phyloP scores from a whole-genome alignment of 1,140 invertebrate genomes.

The Globodera ellingtonae region DNA sequence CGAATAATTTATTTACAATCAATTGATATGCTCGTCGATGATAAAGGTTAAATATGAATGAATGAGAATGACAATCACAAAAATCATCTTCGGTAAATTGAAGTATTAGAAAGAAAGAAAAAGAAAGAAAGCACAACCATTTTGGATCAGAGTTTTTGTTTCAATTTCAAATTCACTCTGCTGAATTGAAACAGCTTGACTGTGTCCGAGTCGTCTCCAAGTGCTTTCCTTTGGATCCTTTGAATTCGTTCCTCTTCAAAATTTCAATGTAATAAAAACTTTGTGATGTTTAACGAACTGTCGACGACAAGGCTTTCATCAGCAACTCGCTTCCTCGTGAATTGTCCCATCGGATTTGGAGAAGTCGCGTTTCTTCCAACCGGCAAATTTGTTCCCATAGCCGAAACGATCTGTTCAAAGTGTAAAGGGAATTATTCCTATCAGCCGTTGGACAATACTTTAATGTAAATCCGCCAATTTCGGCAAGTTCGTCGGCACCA shows the following conservation, averaged over 20 bases:
- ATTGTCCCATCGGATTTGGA: constrained; percentile 53
- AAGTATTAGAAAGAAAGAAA: not conserved
- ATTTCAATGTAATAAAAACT: not conserved
- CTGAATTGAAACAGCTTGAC: too few species aligned
- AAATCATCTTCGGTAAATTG: too few species aligned
- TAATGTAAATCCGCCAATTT: not conserved
- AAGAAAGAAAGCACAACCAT: too few species aligned
- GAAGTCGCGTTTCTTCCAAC: constrained; percentile 47
- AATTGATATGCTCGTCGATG: not conserved
- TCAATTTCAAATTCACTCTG: too few species aligned
- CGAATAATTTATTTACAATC: not conserved
- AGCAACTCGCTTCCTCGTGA: constrained; percentile 24
- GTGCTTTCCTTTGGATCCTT: too few species aligned
- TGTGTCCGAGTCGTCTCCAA: too few species aligned
- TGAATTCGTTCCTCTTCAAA: not conserved
- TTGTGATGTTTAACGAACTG: not conserved
- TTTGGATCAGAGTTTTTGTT: too few species aligned
- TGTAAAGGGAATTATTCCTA: too few species aligned
- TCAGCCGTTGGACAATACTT: not conserved
- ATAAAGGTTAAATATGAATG: not conserved
- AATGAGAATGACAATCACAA: constrained; percentile 3
- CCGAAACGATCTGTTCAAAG: constrained; percentile 26
- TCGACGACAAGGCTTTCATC: not conserved
- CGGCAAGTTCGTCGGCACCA: not conserved
- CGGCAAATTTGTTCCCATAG: constrained; percentile 43